Conservation (phyloP, 2,888 invertebrate species). For the Agrochola lychnidis region DNA sequence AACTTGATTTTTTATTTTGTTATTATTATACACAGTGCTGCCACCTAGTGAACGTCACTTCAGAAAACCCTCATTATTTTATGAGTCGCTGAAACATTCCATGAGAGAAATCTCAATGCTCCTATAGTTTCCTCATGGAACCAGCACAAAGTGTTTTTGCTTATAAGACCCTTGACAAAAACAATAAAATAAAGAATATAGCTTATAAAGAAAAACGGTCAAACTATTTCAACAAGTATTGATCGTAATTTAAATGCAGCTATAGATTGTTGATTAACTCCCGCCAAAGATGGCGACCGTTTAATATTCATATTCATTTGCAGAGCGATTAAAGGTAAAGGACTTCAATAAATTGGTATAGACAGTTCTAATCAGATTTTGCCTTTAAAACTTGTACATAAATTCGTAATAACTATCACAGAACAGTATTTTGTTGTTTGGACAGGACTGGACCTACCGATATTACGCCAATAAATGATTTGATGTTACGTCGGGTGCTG, state of each 20-base stretch:
- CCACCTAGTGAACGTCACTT: no score
- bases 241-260: slow-evolving; percentile 40
- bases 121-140: neutral
- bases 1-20: no score
- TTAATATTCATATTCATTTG: slow-evolving; percentile 38
- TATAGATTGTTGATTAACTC: slow-evolving; percentile 39
- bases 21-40: no score
- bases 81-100: no score
- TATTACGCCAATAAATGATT: no score
- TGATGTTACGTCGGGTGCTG: no score
- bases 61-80: neutral
- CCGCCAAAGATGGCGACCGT: slow-evolving; percentile 13
- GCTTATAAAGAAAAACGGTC: slow-evolving; percentile 1
- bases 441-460: no score
- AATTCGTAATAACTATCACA: neutral
- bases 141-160: neutral
- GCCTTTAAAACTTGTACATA: slow-evolving; percentile 1
- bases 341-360: slow-evolving; percentile 22
- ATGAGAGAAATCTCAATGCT: neutral
- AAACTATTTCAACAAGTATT: slow-evolving; percentile 34
- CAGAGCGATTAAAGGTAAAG: slow-evolving; percentile 6
- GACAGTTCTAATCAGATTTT: neutral
- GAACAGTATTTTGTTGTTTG: neutral
- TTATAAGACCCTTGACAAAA: neutral
- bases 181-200: slow-evolving; percentile 10